phyloP scores from a whole-genome alignment of 2,797 vertebrate genomes.

The Ctenopoma multispine region DNA sequence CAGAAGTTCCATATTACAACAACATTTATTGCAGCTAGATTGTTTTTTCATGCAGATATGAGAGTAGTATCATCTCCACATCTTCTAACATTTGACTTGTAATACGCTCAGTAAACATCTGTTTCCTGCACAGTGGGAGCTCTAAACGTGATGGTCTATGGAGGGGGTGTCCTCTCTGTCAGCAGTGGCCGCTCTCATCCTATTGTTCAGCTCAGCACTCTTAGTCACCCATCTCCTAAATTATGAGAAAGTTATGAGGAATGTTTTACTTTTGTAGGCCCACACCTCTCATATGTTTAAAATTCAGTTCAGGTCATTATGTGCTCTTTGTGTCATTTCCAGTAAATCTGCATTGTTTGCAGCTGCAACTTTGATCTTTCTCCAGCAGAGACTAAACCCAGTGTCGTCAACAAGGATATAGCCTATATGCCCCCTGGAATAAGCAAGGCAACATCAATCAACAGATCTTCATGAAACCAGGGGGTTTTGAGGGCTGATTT shows the following conservation, averaged over 20 bases:
- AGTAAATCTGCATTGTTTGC: slow-evolving; percentile 42
- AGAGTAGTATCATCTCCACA: no score
- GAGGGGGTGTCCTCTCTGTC: slow-evolving; percentile 64
- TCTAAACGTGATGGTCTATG: slow-evolving; percentile 47
- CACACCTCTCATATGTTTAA: slow-evolving; percentile 29
- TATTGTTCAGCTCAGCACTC: slow-evolving; percentile 69
- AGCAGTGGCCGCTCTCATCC: slow-evolving; percentile 64
- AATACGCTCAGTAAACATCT: slow-evolving; percentile 62
- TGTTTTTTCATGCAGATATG: not conserved
- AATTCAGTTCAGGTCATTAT: slow-evolving; percentile 48
- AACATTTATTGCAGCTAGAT: not conserved
- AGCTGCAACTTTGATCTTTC: slow-evolving; percentile 16
- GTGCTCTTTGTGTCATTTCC: slow-evolving; percentile 59
- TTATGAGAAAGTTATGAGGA: slow-evolving; percentile 67
- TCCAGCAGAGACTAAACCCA: slow-evolving; percentile 1
- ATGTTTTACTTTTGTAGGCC: slow-evolving; percentile 46
- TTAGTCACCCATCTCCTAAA: slow-evolving; percentile 62
- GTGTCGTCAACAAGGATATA: slow-evolving; percentile 10
- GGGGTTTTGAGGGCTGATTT: slow-evolving; percentile 62
- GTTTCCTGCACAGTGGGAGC: slow-evolving; percentile 70
- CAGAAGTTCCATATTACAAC: not conserved
- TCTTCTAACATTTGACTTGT: no score
- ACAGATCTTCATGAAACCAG: slow-evolving; percentile 54
- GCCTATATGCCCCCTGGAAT: not conserved
- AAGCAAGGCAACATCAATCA: slow-evolving; percentile 22